A percentile compares a stretch with the other conserved stretches of the same genome.
These are phyloP conservation scores for Venusia cambrica DNA, from an alignment of 2,888 invertebrate species.

Conservation along the genomic window DNA sequence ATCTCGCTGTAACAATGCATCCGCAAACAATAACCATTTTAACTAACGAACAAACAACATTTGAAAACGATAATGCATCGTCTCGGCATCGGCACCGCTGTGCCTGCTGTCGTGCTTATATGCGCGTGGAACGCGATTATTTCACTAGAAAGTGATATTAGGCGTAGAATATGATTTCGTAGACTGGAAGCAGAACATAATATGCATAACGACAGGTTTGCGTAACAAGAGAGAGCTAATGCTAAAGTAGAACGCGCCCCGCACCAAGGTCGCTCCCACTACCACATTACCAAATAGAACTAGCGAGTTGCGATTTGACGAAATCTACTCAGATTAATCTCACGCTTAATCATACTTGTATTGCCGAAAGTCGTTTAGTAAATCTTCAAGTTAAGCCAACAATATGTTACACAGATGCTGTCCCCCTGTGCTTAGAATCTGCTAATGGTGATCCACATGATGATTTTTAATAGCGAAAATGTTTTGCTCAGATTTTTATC, in stretches of 20 bases:
- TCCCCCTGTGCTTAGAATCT: too few species aligned
- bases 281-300: conserved; percentile 27
- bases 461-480: too few species aligned
- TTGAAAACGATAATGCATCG: conserved; percentile 31
- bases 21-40: conserved; percentile 21
- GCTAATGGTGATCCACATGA: too few species aligned
- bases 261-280: conserved; percentile 57
- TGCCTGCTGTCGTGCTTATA: conserved; percentile 25
- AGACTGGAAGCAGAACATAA: conserved; percentile 69
- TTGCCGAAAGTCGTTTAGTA: too few species aligned
- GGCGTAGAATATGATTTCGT: conserved; percentile 60
- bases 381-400: too few species aligned
- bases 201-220: conserved; percentile 77
- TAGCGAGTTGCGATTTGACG: conserved; percentile 19
- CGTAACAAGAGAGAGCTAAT: conserved; percentile 78
- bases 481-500: too few species aligned
- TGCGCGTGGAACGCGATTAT: conserved; percentile 44
- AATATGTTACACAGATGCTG: too few species aligned
- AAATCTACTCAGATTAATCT: conserved; percentile 11
- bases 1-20: conserved; percentile 18
- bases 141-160: conserved; percentile 65
- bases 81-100: conserved; percentile 20
- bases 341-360: conserved; percentile 8
- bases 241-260: conserved; percentile 71
- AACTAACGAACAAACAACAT: conserved; percentile 24